Conservation (phyloP, 2,888 invertebrate species). For the Cheiracanthium punctorium region DNA sequence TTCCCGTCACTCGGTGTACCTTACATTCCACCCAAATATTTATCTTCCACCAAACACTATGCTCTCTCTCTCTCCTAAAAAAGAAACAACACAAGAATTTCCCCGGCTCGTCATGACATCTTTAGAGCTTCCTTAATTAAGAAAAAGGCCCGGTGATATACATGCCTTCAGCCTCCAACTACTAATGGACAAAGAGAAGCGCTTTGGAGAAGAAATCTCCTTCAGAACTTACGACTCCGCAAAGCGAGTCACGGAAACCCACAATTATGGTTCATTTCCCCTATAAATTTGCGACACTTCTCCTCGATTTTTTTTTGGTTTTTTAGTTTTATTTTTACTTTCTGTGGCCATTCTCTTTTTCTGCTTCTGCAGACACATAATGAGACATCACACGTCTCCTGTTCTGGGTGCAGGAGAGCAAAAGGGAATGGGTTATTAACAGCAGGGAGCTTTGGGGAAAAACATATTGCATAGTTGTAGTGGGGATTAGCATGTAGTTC, state of each 20-base stretch:
- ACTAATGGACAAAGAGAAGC: too few relatives aligned
- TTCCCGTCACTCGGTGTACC: too few relatives aligned
- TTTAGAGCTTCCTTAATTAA: background rate
- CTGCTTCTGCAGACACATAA: background rate
- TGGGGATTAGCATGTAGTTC: too few relatives aligned
- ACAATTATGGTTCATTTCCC: slow-evolving; percentile 8
- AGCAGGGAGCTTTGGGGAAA: too few relatives aligned
- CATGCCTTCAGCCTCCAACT: background rate
- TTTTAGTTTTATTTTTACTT: too few relatives aligned
- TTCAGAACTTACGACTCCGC: background rate
- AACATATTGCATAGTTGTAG: too few relatives aligned
- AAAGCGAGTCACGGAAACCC: background rate
- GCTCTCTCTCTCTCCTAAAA: too few relatives aligned
- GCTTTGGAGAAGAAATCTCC: background rate
- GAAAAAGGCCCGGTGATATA: background rate
- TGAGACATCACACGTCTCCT: background rate
- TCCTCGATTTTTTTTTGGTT: background rate
- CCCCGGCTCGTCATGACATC: background rate
- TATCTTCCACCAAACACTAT: too few relatives aligned
- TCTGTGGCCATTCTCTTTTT: background rate
- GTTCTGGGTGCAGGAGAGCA: background rate
- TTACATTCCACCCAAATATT: too few relatives aligned
- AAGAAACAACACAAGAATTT: background rate
- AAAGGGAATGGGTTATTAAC: too few relatives aligned
- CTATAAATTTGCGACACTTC: background rate